Percentiles rank a stretch among this genome's conserved stretches.
Evolutionary conservation across 2,797 vertebrate genomes (phyloP).

Genomic region (Alosa sapidissima): DNA sequence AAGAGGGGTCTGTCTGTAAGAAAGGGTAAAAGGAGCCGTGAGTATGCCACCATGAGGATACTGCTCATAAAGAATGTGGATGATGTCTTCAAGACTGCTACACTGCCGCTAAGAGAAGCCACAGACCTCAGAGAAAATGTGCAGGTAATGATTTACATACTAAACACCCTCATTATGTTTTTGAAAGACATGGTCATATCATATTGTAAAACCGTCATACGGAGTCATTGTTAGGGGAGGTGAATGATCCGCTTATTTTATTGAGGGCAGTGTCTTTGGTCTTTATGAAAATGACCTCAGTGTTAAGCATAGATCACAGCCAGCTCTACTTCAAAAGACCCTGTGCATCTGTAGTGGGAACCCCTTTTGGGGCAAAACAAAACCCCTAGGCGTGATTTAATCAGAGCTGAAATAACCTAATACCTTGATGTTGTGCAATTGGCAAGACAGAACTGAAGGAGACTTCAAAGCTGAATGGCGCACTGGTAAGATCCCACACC

Average conservation of each 20-base stretch:
- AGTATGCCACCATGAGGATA: slow-evolving; percentile 94
- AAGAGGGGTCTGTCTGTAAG: slow-evolving; percentile 95
- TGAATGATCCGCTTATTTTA: slow-evolving; percentile 1
- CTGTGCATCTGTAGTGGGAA: slow-evolving; percentile 38
- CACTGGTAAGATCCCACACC: slow-evolving; percentile 26
- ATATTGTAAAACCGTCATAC: background rate
- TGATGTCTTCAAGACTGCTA: slow-evolving; percentile 95
- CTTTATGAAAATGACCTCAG: slow-evolving; percentile 32
- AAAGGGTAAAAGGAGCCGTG: slow-evolving; percentile 90
- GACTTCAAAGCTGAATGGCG: slow-evolving; percentile 35
- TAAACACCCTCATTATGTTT: slow-evolving; percentile 37
- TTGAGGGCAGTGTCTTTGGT: background rate
- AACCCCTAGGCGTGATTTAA: slow-evolving; percentile 48
- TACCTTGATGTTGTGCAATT: slow-evolving; percentile 49
- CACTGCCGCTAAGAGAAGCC: slow-evolving; percentile 88
- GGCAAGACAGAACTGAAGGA: slow-evolving; percentile 39
- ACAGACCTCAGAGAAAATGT: slow-evolving; percentile 98
- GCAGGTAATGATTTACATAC: slow-evolving; percentile 81
- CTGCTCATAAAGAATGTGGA: slow-evolving; percentile 91
- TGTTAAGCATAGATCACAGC: slow-evolving; percentile 44
- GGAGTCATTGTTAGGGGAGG: background rate
- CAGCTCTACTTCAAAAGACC: slow-evolving; percentile 48
- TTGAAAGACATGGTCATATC: background rate
- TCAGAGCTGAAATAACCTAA: slow-evolving; percentile 46
- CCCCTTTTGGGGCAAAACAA: slow-evolving; percentile 43